Base-by-base conservation (phyloP, 2,113 vertebrate species). In the Scartelaos histophorus region DNA sequence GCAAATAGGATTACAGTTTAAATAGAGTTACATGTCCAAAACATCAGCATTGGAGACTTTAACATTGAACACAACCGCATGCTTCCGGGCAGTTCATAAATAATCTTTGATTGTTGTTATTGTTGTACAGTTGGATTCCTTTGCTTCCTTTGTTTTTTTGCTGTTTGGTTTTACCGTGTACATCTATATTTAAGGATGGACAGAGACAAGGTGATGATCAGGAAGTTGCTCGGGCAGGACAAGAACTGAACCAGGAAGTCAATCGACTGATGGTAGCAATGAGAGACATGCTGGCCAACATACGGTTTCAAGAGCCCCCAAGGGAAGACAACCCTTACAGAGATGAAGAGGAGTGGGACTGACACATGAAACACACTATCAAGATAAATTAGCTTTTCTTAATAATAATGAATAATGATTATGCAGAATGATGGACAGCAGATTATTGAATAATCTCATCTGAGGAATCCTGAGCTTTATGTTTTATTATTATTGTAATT, bases 261-360 rank as follows among this genome's bases (percentile, higher is more conserved):
- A 97, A 98, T 83, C 90, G 96, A 74, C 94, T 98, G 4, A 98
- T 99, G 97, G 95, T 95, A 43, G 98, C 97, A 4, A 96, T 99
- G 94, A 93, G 97, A 17, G 98, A 98, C 93, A 97, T 99, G 96
- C 92, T 99, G 92, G 97, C 96, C 22, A 98, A 98, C 91, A 98
- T 99, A 88, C 95, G 95, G 84, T 97, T 99, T 82, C 96, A 96
- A 67, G 97, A 97, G 84, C 97, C 89, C 66, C 94, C 35, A 35
- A 93, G 49, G 87, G 89, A 25, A 76, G 96, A 51, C 93, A 95
- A 93, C 91, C 82, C 85, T 3, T 88, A 88, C 80, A 86, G 91
- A 62, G 96, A 97, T 0, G 98, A 95, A 0, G 97, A 97, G 71
- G 97, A 98, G 29, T 99, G 95, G 96, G 92, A 95, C 85, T 88